phyloP scores from a whole-genome alignment of 2,888 invertebrate genomes.

The Platycheirus rosarum region DNA sequence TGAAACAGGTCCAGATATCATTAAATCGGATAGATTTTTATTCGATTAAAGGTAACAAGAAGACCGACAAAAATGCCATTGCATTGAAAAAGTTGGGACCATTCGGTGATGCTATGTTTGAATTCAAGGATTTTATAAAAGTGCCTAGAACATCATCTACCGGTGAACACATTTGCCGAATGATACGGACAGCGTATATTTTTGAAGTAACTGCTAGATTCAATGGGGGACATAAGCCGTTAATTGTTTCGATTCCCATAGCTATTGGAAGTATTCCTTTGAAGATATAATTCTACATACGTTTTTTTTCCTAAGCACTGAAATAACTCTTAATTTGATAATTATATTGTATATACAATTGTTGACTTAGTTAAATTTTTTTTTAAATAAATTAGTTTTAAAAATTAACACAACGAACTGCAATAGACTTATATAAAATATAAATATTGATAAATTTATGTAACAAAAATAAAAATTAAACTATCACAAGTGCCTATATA shows the following conservation, averaged over 20 bases:
- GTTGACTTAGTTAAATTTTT: too few species aligned
- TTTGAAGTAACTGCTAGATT: constrained; percentile 78
- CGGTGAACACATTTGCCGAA: constrained; percentile 79
- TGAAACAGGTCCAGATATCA: neutral
- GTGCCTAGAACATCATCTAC: constrained; percentile 81
- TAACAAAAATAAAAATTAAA: too few species aligned
- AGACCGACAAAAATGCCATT: constrained; percentile 78
- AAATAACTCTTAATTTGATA: too few species aligned
- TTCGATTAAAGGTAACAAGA: too few species aligned
- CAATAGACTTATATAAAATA: too few species aligned
- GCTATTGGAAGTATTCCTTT: constrained; percentile 81
- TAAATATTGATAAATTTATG: too few species aligned
- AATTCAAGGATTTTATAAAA: constrained; percentile 77
- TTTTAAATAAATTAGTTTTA: too few species aligned
- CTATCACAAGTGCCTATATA: too few species aligned
- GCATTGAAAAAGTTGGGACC: constrained; percentile 77
- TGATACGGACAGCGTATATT: constrained; percentile 80
- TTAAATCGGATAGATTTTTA: constrained; percentile 82
- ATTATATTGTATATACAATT: too few species aligned
- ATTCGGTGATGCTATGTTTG: constrained; percentile 69
- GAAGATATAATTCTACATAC: too few species aligned
- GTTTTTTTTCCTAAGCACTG: too few species aligned
- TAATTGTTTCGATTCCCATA: constrained; percentile 78
- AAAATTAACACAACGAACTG: too few species aligned
- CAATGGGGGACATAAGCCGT: constrained; percentile 79